phyloP scores from a whole-genome alignment of 2,888 invertebrate genomes.

The Chaetogeoica ovagalla region DNA sequence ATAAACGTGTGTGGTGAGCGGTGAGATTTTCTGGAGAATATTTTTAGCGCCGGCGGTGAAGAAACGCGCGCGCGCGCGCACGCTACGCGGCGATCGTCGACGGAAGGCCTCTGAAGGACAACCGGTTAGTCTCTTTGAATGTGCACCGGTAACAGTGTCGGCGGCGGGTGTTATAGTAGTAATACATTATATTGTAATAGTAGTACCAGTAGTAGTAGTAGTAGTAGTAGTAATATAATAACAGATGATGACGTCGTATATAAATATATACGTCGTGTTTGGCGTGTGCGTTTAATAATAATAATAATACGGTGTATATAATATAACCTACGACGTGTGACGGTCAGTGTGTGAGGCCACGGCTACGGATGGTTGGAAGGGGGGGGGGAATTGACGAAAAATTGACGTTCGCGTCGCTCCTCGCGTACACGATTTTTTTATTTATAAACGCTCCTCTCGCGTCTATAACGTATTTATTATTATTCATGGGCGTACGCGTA shows the following conservation, averaged over 20 bases:
- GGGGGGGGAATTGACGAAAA: background rate
- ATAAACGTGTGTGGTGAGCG: background rate
- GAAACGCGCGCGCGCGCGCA: constrained; percentile 17
- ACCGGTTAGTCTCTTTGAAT: constrained; percentile 41
- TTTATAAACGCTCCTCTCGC: too few relatives aligned
- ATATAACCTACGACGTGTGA: background rate
- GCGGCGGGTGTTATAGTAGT: background rate
- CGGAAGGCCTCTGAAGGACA: constrained; percentile 42
- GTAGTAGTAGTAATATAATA: background rate
- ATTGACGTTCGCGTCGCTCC: background rate
- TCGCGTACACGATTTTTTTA: too few relatives aligned
- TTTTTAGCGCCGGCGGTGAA: constrained; percentile 34
- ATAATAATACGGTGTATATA: background rate
- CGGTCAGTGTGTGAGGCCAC: too few relatives aligned
- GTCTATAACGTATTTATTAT: too few relatives aligned
- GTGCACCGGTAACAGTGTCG: background rate
- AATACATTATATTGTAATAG: background rate
- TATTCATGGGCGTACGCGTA: too few relatives aligned
- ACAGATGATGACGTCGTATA: background rate
- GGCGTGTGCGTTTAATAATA: constrained; percentile 3
- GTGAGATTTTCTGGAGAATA: constrained; percentile 12
- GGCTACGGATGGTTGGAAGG: background rate
- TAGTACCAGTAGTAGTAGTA: constrained; percentile 1
- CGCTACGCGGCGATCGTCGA: background rate
- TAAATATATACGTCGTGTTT: background rate